phyloP scores from a whole-genome alignment of 1,140 invertebrate genomes.

The Lerema accius region DNA sequence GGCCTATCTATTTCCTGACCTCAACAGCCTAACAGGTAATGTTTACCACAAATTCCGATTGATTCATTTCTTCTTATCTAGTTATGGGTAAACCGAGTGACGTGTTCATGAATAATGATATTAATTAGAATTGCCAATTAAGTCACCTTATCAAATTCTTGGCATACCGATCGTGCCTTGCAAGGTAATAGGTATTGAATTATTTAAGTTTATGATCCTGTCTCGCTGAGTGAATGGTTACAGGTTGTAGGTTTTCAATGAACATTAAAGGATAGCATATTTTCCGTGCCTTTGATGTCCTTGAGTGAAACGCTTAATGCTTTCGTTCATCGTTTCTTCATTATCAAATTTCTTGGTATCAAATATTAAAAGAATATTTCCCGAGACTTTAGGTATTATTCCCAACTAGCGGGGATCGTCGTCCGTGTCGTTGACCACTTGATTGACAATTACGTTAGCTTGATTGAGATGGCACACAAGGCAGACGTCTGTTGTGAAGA shows the following conservation, averaged over 20 bases:
- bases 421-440: constrained; percentile 21
- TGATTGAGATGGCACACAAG: neutral
- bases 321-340: too few relatives aligned
- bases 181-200: too few relatives aligned
- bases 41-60: neutral
- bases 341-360: too few relatives aligned
- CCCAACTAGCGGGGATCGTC: neutral
- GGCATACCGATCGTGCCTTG: neutral
- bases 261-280: too few relatives aligned
- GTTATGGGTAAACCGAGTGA: neutral
- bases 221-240: too few relatives aligned
- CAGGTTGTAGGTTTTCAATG: too few relatives aligned
- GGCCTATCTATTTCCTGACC: too few relatives aligned
- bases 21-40: too few relatives aligned
- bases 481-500: neutral
- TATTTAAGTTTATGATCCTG: too few relatives aligned
- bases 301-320: too few relatives aligned
- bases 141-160: neutral
- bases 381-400: neutral
- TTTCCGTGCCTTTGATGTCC: too few relatives aligned
- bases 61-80: neutral
- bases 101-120: neutral
- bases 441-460: constrained; percentile 14
- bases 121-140: neutral
- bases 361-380: neutral